Conservation (phyloP, 2,797 vertebrate species). For the Taeniopygia guttata region DNA sequence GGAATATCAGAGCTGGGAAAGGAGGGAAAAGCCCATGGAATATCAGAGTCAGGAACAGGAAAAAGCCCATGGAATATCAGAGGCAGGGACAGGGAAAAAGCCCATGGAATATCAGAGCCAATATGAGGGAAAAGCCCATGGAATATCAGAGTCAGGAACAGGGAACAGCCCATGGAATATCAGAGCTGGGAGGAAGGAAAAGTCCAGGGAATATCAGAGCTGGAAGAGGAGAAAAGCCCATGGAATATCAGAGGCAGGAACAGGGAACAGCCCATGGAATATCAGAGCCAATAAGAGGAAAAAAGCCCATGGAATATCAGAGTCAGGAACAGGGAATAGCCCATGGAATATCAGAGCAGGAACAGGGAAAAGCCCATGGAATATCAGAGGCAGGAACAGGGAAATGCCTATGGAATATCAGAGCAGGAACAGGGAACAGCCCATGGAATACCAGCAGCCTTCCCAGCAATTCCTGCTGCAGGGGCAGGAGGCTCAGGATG, state of each 20-base stretch:
- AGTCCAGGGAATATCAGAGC: neutral
- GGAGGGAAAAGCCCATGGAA: neutral
- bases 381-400: neutral
- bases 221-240: neutral
- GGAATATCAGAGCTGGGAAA: neutral
- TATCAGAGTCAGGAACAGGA: too few relatives aligned
- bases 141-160: too few relatives aligned
- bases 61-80: neutral
- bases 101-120: fast-evolving
- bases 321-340: neutral
- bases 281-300: too few relatives aligned
- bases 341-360: fast-evolving
- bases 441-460: neutral
- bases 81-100: neutral
- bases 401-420: neutral
- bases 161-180: too few relatives aligned
- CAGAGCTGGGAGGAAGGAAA: neutral
- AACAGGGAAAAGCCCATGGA: neutral
- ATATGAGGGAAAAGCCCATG: neutral
- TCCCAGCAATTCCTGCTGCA: neutral
- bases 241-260: neutral
- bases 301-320: fast-evolving
- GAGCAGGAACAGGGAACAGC: neutral
- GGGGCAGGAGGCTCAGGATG: neutral
- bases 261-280: neutral